A percentile compares a stretch with the other conserved stretches of the same genome.
phyloP scores from a whole-genome alignment of 2,113 vertebrate genomes.

The Polyodon spathula region DNA sequence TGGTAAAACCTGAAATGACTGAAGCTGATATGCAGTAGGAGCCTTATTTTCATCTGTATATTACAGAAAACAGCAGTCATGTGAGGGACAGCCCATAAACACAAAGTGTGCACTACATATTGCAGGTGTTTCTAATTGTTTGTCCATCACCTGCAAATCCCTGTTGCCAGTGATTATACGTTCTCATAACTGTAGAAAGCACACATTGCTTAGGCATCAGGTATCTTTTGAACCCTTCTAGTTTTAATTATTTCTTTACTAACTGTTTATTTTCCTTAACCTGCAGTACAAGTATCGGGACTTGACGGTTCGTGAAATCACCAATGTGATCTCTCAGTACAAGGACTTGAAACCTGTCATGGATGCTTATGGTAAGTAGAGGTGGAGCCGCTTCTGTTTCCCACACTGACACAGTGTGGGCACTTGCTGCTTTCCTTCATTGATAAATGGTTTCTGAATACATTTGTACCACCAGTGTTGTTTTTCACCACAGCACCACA shows the following conservation, averaged over 20 bases:
- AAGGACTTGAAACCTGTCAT: slow-evolving; percentile 72
- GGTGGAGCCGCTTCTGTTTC: not conserved
- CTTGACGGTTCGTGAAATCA: slow-evolving; percentile 69
- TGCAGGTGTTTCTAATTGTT: not conserved
- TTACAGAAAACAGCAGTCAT: not conserved
- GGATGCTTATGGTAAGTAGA: slow-evolving; percentile 71
- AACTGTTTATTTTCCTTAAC: slow-evolving; percentile 23
- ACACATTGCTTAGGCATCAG: too few relatives aligned
- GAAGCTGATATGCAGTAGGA: too few relatives aligned
- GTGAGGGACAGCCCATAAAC: not conserved
- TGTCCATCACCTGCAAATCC: not conserved
- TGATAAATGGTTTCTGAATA: not conserved
- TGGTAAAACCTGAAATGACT: too few relatives aligned
- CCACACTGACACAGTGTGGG: not conserved
- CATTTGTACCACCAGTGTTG: not conserved
- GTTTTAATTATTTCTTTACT: not conserved
- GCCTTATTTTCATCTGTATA: too few relatives aligned
- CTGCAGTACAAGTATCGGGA: slow-evolving; percentile 74
- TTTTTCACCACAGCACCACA: not conserved
- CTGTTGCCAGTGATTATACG: not conserved
- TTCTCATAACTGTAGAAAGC: too few relatives aligned
- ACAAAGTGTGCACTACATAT: not conserved
- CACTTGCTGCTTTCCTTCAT: not conserved
- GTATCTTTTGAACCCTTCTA: not conserved
- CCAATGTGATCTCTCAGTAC: slow-evolving; percentile 60